These are phyloP conservation scores for Cerastis rubricosa DNA, from an alignment of 2,888 invertebrate genomes.

Conservation along the genomic window DNA sequence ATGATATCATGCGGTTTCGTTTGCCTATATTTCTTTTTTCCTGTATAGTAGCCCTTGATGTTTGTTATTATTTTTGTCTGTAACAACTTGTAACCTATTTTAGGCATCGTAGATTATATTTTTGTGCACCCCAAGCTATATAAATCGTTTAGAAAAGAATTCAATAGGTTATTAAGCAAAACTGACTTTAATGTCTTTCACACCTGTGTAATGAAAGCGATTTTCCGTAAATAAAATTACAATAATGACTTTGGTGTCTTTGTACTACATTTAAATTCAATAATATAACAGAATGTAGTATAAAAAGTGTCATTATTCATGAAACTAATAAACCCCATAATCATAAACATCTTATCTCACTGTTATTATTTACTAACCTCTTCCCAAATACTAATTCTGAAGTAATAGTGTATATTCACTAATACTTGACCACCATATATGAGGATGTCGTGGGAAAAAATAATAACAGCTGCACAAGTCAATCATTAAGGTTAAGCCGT, in stretches of 20 bases:
- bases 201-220: conserved; percentile 16
- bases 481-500: no score
- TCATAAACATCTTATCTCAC: conserved; percentile 28
- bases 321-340: conserved; percentile 6
- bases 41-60: conserved; percentile 24
- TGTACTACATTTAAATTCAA: neutral
- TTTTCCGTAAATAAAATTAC: neutral
- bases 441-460: no score
- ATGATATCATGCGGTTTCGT: conserved; percentile 59
- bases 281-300: neutral
- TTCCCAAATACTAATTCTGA: conserved; percentile 1
- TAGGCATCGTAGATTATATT: neutral
- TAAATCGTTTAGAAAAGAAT: neutral
- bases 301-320: conserved; percentile 7
- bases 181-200: neutral
- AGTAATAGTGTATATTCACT: conserved; percentile 25
- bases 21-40: conserved; percentile 5
- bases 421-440: neutral
- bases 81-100: neutral
- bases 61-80: conserved; percentile 6
- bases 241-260: neutral
- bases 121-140: neutral
- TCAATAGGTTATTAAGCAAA: conserved; percentile 38
- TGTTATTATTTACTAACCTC: conserved; percentile 33
- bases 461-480: no score